Conservation (phyloP, 2,797 vertebrate genomes). For the Rhabdomys pumilio region DNA sequence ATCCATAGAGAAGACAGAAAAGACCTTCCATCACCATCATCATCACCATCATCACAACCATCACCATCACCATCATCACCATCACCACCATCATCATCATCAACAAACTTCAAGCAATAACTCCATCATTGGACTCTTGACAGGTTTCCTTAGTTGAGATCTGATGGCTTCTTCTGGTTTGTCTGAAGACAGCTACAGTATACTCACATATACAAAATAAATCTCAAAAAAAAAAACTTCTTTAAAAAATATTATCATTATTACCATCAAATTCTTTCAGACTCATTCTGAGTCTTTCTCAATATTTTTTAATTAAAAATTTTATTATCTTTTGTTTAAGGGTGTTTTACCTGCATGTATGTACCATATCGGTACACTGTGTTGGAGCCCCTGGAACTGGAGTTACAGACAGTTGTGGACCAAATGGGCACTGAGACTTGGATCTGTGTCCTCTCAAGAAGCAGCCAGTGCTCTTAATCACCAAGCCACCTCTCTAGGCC, state of each 20-base stretch:
- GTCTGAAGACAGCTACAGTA: not conserved
- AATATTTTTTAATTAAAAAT: not conserved
- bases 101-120: no score
- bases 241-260: not conserved
- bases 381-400: not conserved
- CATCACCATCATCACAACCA: no score
- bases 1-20: no score
- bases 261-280: not conserved
- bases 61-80: no score
- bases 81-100: no score
- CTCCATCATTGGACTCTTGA: no score
- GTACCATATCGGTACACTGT: not conserved
- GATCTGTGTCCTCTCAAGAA: not conserved
- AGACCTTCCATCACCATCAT: no score
- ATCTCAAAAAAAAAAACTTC: not conserved
- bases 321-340: not conserved
- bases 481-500: not conserved
- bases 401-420: not conserved
- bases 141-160: not conserved
- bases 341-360: not conserved
- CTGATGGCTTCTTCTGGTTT: not conserved
- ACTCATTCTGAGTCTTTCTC: conserved; percentile 28
- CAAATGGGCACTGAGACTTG: not conserved
- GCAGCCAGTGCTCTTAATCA: not conserved
- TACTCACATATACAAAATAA: not conserved